Base-by-base conservation (phyloP, 2,797 vertebrate genomes). In the Esox lucius region DNA sequence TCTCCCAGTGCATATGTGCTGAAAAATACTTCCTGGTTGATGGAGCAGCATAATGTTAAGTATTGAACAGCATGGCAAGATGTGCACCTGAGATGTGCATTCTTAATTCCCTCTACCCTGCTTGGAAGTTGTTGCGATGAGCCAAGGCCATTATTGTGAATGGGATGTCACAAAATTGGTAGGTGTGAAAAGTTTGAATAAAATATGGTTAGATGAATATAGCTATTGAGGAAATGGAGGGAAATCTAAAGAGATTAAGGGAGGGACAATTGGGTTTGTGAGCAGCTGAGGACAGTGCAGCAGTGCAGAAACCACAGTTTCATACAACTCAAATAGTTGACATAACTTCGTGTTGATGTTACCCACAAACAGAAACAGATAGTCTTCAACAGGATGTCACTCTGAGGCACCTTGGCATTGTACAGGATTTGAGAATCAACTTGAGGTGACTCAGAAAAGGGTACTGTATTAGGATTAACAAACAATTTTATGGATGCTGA, bases 231-330 rank as follows among this genome's bases (percentile, higher is more conserved):
- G 7, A 53, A 11, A 42, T n/a, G 53, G 2, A 22, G 8, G 4
- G 12, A 7, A 7, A 24, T 15, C 15, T 13, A 11, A 56, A 31
- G 16, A 13, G 31, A 8, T 31, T 35, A 33, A 22, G 53, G 15
- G 28, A 39, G 28, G 68, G 65, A 33, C 5, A 4, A 17, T 9
- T 49, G 15, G 51, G 48, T 17, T n/a, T 31, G 16, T 48, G 19
- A 56, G 31, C 42, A 46, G 12, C 3, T 39, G 69, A 71, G 56
- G 31, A 17, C 49, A 33, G 11, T n/a, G 31, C 48, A 56, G 49
- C 1, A 28, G 35, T 31, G 62, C 61, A 73, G 42, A 73, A 48
- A 16, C 33, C 59, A 72, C 71, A 68, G 15, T 35, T 17, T 48
- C 35, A n/a, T 22, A 68, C 49, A 71, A 19, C 46, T 67, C 33